Evolutionary conservation across 2,797 vertebrate species (phyloP), one percentile per base, ranked within the genome.

Genomic region (Trachurus trachurus): DNA sequence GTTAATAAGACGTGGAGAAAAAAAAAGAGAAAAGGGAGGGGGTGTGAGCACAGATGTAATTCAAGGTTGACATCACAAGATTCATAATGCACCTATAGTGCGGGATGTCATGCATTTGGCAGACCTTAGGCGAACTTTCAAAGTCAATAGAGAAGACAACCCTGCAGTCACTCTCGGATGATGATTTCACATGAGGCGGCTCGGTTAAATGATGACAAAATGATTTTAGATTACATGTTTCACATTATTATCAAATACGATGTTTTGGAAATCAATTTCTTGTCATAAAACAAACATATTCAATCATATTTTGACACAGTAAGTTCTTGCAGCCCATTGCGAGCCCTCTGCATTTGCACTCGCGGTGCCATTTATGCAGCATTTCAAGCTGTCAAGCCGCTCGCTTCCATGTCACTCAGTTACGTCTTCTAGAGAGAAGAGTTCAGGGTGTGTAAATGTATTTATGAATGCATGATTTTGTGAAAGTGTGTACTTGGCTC

Each of bases 381-480:
- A 63, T 84, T 81, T 90, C 78, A 61, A 83, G 86, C 86, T 90
- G 89, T 93, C 92, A 91, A 81, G 78, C 74, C 5, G 1, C 80
- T 80, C 16, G 17, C 76, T 42, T 74, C 39, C 87, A 53, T 85
- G 90, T 88, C 92, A 90, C 84, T 90, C 87, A 85, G 73, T 70
- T 84, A 66, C 59, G 82, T 88, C 81, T 90, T 81, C 76, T 63
- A 80, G 83, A 80, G 69, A 83, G 79, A 74, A 76, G 85, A 76
- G 73, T 86, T 84, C 81, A 72, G 86, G 61, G 72, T 87, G 88
- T 89, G 86, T 87, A 92, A 93, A 93, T 94, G 89, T 93, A 93
- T 93, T 94, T 94, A 93, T 94, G 87, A 94, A 93, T 95, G 89
- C 91, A 86, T 92, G 90, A 92, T 92, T 94, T 93, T 90, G 88